A percentile compares a stretch with the other conserved stretches of the same genome.
Evolutionary conservation across 1,140 invertebrate genomes (phyloP).

Genomic region (Micrasema minimum): DNA sequence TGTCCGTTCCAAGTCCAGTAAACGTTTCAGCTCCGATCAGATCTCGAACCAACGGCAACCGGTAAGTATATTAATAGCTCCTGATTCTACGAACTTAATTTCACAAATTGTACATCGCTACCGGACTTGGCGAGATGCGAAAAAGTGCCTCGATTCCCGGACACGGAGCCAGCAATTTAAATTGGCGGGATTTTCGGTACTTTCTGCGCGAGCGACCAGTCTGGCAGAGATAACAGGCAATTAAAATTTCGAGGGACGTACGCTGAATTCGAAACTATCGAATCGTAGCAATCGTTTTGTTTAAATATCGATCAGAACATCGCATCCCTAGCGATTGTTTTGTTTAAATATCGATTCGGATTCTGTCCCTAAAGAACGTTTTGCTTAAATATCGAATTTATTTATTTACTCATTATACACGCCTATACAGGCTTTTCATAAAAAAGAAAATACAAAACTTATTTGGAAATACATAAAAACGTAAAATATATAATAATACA

Average conservation of each 20-base stretch:
- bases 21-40: conserved; percentile 9
- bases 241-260: conserved; percentile 46
- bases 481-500: not conserved
- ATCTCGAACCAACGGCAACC: conserved; percentile 18
- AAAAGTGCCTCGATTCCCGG: not conserved
- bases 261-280: conserved; percentile 45
- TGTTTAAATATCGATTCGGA: too few relatives aligned
- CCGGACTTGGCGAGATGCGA: conserved; percentile 33
- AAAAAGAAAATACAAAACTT: too few relatives aligned
- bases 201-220: conserved; percentile 25
- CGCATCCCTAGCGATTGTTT: too few relatives aligned
- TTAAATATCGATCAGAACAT: not conserved
- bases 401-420: too few relatives aligned
- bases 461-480: too few relatives aligned
- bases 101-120: conserved; percentile 52
- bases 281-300: conserved; percentile 32
- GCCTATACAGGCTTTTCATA: too few relatives aligned
- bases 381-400: not conserved
- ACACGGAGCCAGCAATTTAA: conserved; percentile 6
- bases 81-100: conserved; percentile 52
- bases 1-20: not conserved
- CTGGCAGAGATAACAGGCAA: conserved; percentile 46
- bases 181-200: conserved; percentile 20
- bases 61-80: conserved; percentile 50
- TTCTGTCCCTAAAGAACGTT: not conserved